A percentile compares a stretch with the other conserved stretches of the same genome.
Evolutionary conservation across 1,140 invertebrate genomes (phyloP).

Genomic region (Macrosteles quadrilineatus): DNA sequence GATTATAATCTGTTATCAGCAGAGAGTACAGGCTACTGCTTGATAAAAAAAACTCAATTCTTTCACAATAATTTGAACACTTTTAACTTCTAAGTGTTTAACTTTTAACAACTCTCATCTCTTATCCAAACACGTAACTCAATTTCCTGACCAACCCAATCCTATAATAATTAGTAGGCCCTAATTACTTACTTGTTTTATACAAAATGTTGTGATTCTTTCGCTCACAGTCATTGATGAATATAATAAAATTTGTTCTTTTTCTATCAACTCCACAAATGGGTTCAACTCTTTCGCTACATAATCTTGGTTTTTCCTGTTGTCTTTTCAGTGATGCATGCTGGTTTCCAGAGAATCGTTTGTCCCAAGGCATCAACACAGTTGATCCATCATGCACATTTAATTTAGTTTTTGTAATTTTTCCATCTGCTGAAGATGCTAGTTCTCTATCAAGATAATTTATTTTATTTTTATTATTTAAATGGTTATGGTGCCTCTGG

Average conservation of each 20-base stretch:
- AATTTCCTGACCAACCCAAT: too few relatives aligned
- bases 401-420: neutral
- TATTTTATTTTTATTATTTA: neutral
- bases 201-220: neutral
- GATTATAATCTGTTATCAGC: too few relatives aligned
- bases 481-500: neutral
- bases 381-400: neutral
- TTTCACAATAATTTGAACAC: too few relatives aligned
- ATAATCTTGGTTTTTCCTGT: neutral
- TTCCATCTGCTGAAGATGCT: neutral
- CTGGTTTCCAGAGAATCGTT: neutral
- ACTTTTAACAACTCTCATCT: too few relatives aligned
- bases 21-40: too few relatives aligned
- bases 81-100: too few relatives aligned
- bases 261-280: neutral
- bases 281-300: neutral
- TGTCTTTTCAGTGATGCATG: neutral
- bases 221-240: neutral
- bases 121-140: too few relatives aligned
- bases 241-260: neutral
- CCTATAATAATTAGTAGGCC: too few relatives aligned
- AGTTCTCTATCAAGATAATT: neutral
- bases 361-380: neutral
- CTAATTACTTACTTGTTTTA: slow-evolving; percentile 4
- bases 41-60: too few relatives aligned